Conservation (phyloP, 1,140 invertebrate species). For the Drosophila melanogaster region DNA sequence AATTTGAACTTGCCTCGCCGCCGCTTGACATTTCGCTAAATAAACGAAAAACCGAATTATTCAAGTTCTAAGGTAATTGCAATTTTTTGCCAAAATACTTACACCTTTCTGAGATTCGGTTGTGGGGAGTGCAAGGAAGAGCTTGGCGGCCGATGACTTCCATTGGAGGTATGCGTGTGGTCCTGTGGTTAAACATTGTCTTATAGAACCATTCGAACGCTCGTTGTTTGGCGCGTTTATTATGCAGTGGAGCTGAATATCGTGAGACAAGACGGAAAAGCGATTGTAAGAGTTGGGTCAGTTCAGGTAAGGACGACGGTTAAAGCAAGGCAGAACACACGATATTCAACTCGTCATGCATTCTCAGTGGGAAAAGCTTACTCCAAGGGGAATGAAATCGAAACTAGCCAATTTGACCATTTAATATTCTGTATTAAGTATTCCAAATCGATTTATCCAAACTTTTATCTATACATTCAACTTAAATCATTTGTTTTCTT, state of each 20-base stretch:
- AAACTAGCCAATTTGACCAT: background rate
- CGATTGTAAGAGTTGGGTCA: slow-evolving; percentile 44
- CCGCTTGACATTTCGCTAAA: slow-evolving; percentile 86
- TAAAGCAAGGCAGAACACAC: slow-evolving; percentile 55
- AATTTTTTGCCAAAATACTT: slow-evolving; percentile 34
- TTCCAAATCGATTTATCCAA: background rate
- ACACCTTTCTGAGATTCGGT: slow-evolving; percentile 77
- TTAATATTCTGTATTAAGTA: background rate
- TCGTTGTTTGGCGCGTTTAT: slow-evolving; percentile 84
- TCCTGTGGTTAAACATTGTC: slow-evolving; percentile 85
- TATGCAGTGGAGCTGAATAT: slow-evolving; percentile 84
- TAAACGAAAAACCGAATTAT: background rate
- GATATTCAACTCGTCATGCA: slow-evolving; percentile 82
- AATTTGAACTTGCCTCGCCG: slow-evolving; percentile 91
- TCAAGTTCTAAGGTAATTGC: background rate
- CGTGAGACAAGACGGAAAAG: slow-evolving; percentile 76
- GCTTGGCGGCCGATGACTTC: slow-evolving; percentile 82
- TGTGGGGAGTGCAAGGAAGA: slow-evolving; percentile 84
- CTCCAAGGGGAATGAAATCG: slow-evolving; percentile 26
- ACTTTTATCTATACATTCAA: too few species aligned
- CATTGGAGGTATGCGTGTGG: slow-evolving; percentile 78
- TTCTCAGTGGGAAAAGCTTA: slow-evolving; percentile 40
- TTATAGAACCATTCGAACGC: slow-evolving; percentile 84
- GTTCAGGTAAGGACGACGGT: slow-evolving; percentile 14
- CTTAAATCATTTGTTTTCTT: too few species aligned